Evolutionary conservation across 2,113 vertebrate species (phyloP).

Genomic region (Spea bombifrons): DNA sequence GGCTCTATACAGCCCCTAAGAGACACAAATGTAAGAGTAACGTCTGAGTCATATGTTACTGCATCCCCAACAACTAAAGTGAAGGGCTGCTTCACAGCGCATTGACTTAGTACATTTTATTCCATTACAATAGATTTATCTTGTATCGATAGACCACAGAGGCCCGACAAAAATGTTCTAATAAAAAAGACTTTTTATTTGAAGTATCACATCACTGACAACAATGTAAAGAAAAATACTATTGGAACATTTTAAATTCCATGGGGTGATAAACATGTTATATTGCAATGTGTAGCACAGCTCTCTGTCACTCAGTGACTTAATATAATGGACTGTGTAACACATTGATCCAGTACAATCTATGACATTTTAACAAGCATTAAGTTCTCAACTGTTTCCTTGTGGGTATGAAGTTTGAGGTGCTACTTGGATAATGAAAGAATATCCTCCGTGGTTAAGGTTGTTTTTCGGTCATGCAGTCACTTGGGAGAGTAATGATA

Average conservation of each 20-base stretch:
- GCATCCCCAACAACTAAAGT: constrained; percentile 27
- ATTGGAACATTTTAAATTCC: constrained; percentile 3
- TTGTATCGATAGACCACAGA: constrained; percentile 30
- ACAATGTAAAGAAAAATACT: constrained; percentile 10
- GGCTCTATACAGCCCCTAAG: constrained; percentile 27
- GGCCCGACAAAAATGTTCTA: constrained; percentile 24
- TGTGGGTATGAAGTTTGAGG: constrained; percentile 2
- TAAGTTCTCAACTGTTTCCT: constrained; percentile 10
- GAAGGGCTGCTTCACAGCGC: constrained; percentile 29
- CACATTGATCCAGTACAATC: not conserved
- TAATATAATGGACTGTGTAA: not conserved
- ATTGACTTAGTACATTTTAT: constrained; percentile 31
- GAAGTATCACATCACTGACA: constrained; percentile 9
- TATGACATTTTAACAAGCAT: constrained; percentile 14
- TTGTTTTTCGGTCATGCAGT: constrained; percentile 26
- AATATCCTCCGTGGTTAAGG: not conserved
- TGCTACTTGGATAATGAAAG: constrained; percentile 11
- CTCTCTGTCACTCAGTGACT: not conserved
- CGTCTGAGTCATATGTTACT: constrained; percentile 33
- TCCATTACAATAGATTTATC: constrained; percentile 36
- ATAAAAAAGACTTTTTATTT: constrained; percentile 35
- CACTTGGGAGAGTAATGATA: constrained; percentile 17
- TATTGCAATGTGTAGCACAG: not conserved
- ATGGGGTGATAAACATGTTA: not conserved
- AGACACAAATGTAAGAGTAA: constrained; percentile 29